These are phyloP conservation scores for Papilio machaon DNA, from an alignment of 1,140 invertebrate genomes.

Conservation along the genomic window DNA sequence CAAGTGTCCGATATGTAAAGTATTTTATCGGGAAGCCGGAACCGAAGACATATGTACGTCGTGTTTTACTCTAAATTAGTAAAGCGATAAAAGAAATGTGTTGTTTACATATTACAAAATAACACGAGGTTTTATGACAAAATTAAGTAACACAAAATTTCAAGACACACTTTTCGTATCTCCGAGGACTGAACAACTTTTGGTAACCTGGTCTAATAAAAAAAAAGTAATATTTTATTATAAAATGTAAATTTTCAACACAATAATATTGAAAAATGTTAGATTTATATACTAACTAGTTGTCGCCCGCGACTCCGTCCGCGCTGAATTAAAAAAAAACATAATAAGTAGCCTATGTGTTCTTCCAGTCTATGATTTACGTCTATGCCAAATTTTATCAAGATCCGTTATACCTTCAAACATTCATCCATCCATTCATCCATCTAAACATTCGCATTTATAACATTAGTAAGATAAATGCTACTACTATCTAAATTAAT, in stretches of 20 bases:
- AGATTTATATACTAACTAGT: not conserved
- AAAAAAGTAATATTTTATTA: not conserved
- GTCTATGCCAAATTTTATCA: too few species aligned
- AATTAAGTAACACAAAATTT: not conserved
- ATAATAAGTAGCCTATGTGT: too few species aligned
- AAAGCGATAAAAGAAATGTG: not conserved
- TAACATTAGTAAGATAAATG: too few species aligned
- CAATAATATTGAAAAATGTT: not conserved
- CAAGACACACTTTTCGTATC: not conserved
- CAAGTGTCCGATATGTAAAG: not conserved
- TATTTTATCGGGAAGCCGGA: conserved; percentile 13
- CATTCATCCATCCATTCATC: too few species aligned
- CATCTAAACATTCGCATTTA: too few species aligned
- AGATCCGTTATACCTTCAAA: too few species aligned
- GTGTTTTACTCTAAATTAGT: conserved; percentile 17
- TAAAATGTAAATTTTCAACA: too few species aligned
- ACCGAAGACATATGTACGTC: not conserved
- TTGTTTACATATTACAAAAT: not conserved
- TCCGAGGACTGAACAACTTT: too few species aligned
- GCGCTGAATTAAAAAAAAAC: too few species aligned
- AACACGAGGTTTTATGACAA: not conserved
- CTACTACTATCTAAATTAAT: too few species aligned
- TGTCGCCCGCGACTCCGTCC: too few species aligned
- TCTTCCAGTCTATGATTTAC: too few species aligned
- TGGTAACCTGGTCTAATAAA: not conserved